Evolutionary conservation across 2,888 invertebrate genomes (phyloP).

Genomic region (Mesodorylaimus sp.): DNA sequence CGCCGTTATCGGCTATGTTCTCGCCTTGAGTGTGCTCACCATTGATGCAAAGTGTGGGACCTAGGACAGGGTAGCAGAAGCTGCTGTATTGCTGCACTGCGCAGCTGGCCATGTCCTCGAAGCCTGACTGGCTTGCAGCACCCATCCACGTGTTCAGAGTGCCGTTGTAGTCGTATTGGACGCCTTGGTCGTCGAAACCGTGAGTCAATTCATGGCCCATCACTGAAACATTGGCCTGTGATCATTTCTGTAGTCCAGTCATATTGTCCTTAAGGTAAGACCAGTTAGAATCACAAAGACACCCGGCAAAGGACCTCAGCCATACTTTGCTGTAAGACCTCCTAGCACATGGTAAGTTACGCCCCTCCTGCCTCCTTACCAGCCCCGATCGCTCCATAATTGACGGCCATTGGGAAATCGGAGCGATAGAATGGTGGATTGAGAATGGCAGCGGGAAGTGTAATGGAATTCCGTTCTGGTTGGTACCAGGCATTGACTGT

Average conservation of each 20-base stretch:
- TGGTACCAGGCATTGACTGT: slow-evolving; percentile 1
- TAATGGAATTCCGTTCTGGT: background rate
- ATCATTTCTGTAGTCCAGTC: too few species aligned
- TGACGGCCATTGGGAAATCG: background rate
- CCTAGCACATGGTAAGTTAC: too few species aligned
- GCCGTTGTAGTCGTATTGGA: background rate
- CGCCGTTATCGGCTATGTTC: slow-evolving; percentile 5
- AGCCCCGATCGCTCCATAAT: background rate
- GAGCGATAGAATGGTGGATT: background rate
- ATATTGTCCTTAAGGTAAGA: too few species aligned
- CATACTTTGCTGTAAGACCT: too few species aligned
- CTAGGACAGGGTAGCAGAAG: background rate
- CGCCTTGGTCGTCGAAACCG: too few species aligned
- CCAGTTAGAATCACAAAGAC: too few species aligned
- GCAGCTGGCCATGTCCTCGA: background rate
- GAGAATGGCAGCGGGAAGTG: background rate
- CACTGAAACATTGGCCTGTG: too few species aligned
- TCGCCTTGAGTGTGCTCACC: slow-evolving; percentile 1
- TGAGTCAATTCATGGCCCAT: too few species aligned
- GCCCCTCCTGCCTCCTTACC: too few species aligned
- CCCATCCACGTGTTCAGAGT: background rate
- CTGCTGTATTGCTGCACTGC: background rate
- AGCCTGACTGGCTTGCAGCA: background rate
- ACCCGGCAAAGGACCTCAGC: too few species aligned
- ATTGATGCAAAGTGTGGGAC: background rate